Evolutionary conservation across 2,113 vertebrate genomes (phyloP).

Genomic region (Elachura formosa): DNA sequence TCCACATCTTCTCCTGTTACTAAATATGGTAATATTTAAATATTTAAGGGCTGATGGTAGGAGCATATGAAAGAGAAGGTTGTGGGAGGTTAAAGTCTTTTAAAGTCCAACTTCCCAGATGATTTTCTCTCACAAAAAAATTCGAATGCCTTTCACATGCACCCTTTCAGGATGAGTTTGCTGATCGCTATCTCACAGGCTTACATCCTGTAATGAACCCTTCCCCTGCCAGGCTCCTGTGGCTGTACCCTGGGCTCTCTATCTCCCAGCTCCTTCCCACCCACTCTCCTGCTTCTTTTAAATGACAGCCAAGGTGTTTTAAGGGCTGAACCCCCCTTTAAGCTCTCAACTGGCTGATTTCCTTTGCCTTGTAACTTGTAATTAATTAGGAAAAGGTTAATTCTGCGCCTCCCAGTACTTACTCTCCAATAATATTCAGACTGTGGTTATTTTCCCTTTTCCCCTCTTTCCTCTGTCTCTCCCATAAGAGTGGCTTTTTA

Average conservation of each 20-base stretch:
- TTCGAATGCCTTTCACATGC: neutral
- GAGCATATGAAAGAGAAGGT: neutral
- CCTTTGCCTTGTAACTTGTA: neutral
- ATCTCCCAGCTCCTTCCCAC: neutral
- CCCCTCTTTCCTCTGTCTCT: neutral
- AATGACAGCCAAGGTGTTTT: neutral
- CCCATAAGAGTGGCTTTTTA: neutral
- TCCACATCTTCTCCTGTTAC: neutral
- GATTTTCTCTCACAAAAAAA: neutral
- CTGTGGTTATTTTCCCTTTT: neutral
- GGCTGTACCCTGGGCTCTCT: too few relatives aligned
- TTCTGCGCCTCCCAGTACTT: neutral
- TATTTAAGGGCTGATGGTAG: neutral
- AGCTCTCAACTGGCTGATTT: neutral
- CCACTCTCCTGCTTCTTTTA: neutral
- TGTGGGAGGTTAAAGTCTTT: neutral
- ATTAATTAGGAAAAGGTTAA: slow-evolving; percentile 18
- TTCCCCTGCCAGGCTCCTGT: neutral
- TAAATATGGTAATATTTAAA: neutral
- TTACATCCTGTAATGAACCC: neutral
- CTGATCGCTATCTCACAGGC: fast-evolving
- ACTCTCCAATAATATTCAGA: neutral
- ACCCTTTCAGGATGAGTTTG: neutral
- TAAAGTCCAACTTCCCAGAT: neutral
- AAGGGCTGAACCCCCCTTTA: neutral